Percentiles rank a stretch among this genome's conserved stretches.
Evolutionary conservation across 2,113 vertebrate species (phyloP).

Genomic region (human): DNA sequence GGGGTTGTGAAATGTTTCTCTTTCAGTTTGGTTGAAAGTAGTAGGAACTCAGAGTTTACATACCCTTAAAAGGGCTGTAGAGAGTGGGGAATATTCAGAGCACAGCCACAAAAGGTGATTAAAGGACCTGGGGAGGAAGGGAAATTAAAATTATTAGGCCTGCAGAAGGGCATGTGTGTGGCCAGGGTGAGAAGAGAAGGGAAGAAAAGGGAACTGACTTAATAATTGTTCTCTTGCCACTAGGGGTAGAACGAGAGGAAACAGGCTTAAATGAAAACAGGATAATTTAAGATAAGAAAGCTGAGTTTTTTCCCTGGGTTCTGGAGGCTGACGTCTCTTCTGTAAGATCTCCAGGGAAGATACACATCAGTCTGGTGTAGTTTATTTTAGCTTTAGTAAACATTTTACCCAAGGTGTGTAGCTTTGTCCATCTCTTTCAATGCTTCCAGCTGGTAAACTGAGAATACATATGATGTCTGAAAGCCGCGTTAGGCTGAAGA

Average conservation of each 20-base stretch:
- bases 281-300: background rate
- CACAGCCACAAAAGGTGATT: constrained; percentile 34
- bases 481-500: background rate
- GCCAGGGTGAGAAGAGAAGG: background rate
- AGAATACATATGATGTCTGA: background rate
- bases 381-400: background rate
- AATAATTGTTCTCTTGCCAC: background rate
- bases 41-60: background rate
- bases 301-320: background rate
- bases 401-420: background rate
- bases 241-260: background rate
- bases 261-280: background rate
- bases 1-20: constrained; percentile 12
- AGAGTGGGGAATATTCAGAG: background rate
- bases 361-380: background rate
- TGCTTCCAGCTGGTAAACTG: background rate
- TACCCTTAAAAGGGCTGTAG: background rate
- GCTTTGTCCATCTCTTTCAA: background rate
- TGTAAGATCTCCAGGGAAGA: background rate
- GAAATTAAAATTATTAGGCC: background rate
- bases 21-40: background rate
- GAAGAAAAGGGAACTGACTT: background rate
- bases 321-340: background rate
- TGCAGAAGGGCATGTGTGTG: background rate
- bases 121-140: constrained; percentile 6